phyloP scores from a whole-genome alignment of 2,888 invertebrate species.

The Caenorhabditis wallacei region DNA sequence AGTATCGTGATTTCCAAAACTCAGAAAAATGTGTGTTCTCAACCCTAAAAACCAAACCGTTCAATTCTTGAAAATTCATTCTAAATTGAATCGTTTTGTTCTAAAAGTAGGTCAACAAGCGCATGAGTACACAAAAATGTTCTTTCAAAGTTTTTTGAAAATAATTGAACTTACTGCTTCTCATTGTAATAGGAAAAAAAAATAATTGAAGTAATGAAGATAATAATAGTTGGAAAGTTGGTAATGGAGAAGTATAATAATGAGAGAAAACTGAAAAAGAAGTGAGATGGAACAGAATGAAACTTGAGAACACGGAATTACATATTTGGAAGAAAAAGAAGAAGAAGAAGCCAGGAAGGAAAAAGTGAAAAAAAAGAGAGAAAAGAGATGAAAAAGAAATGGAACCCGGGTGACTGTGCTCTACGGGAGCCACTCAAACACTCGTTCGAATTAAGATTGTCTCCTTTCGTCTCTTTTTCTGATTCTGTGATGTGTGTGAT shows the following conservation, averaged over 20 bases:
- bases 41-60: slow-evolving; percentile 25
- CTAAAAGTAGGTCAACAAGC: slow-evolving; percentile 49
- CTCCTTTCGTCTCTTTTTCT: slow-evolving; percentile 12
- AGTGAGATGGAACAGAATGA: slow-evolving; percentile 34
- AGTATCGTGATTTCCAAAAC: background rate
- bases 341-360: slow-evolving; percentile 31
- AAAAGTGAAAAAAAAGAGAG: slow-evolving; percentile 17
- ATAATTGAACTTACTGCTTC: slow-evolving; percentile 40
- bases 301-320: slow-evolving; percentile 53
- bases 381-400: slow-evolving; percentile 28
- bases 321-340: slow-evolving; percentile 40
- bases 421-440: slow-evolving; percentile 52
- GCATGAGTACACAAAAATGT: slow-evolving; percentile 39
- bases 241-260: slow-evolving; percentile 39
- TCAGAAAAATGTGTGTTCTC: background rate
- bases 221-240: background rate
- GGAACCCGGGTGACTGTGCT: slow-evolving; percentile 42
- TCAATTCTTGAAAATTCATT: slow-evolving; percentile 3
- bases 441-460: slow-evolving; percentile 57
- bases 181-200: slow-evolving; percentile 5
- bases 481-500: slow-evolving; percentile 28
- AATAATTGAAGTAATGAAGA: background rate
- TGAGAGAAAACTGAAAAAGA: slow-evolving; percentile 39
- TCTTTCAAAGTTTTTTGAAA: slow-evolving; percentile 14
- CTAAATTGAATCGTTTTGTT: slow-evolving; percentile 5